phyloP scores from a whole-genome alignment of 2,888 invertebrate genomes.

The Papilio demoleus region DNA sequence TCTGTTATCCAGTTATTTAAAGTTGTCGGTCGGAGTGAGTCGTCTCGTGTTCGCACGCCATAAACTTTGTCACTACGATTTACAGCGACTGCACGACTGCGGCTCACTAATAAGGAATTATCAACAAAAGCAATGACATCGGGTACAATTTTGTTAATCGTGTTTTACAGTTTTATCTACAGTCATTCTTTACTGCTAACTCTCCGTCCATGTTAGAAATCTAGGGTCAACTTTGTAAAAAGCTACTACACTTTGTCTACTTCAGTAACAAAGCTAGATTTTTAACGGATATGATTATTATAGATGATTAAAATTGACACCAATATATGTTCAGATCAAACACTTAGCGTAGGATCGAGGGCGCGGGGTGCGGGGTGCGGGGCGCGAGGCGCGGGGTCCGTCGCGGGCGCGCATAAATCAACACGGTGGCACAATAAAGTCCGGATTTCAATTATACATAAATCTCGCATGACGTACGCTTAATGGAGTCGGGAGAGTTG shows the following conservation, averaged over 20 bases:
- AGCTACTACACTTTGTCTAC: background rate
- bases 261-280: no score
- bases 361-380: constrained; percentile 28
- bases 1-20: constrained; percentile 5
- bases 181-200: background rate
- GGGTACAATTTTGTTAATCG: background rate
- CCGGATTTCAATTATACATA: constrained; percentile 81
- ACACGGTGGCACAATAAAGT: constrained; percentile 70
- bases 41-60: constrained; percentile 19
- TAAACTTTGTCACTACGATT: constrained; percentile 6
- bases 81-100: constrained; percentile 2
- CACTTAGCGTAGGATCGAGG: constrained; percentile 56
- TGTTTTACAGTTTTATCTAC: background rate
- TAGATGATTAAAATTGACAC: constrained; percentile 8
- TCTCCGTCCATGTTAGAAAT: no score
- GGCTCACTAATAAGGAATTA: constrained; percentile 20
- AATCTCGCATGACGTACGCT: constrained; percentile 70
- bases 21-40: constrained; percentile 6
- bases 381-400: constrained; percentile 33
- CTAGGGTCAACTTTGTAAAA: background rate
- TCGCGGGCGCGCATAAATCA: constrained; percentile 68
- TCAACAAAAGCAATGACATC: constrained; percentile 10
- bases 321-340: constrained; percentile 55
- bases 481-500: constrained; percentile 71
- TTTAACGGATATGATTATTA: no score